A percentile compares a stretch with the other conserved stretches of the same genome.
phyloP scores from a whole-genome alignment of 2,888 invertebrate genomes.

The Idaea dimidiata region DNA sequence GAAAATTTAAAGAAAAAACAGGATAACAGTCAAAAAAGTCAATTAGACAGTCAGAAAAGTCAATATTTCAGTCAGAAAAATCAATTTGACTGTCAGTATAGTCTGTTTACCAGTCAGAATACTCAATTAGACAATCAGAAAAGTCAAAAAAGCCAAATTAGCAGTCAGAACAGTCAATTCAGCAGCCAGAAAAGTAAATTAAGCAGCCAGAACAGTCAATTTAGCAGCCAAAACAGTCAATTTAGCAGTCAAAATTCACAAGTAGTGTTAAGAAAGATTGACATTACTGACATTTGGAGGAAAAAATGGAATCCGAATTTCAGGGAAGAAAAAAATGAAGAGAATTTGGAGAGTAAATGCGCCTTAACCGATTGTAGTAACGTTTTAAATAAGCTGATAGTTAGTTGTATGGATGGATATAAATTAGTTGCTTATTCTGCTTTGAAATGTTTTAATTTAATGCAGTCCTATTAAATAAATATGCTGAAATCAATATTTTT shows the following conservation, averaged over 20 bases:
- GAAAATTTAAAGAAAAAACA: constrained; percentile 10
- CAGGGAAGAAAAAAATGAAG: constrained; percentile 32
- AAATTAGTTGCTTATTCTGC: constrained; percentile 61
- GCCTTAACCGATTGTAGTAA: constrained; percentile 46
- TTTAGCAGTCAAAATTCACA: constrained; percentile 37
- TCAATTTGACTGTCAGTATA: not conserved
- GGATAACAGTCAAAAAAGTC: constrained; percentile 27
- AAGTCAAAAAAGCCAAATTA: not conserved
- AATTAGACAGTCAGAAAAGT: constrained; percentile 5
- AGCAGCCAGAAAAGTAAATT: constrained; percentile 26
- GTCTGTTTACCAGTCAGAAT: constrained; percentile 23
- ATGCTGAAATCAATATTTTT: not conserved
- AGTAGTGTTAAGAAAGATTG: constrained; percentile 46
- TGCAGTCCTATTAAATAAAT: constrained; percentile 43
- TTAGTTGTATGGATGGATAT: constrained; percentile 56
- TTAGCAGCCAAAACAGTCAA: constrained; percentile 24
- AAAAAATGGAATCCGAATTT: constrained; percentile 59
- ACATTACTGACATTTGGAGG: constrained; percentile 61
- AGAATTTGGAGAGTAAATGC: constrained; percentile 41
- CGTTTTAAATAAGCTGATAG: constrained; percentile 59
- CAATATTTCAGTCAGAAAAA: constrained; percentile 24
- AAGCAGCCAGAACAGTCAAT: constrained; percentile 1
- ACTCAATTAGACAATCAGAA: constrained; percentile 6
- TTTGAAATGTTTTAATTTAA: constrained; percentile 63
- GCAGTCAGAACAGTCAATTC: not conserved